phyloP scores from a whole-genome alignment of 2,113 vertebrate genomes.

The Podocnemis expansa region DNA sequence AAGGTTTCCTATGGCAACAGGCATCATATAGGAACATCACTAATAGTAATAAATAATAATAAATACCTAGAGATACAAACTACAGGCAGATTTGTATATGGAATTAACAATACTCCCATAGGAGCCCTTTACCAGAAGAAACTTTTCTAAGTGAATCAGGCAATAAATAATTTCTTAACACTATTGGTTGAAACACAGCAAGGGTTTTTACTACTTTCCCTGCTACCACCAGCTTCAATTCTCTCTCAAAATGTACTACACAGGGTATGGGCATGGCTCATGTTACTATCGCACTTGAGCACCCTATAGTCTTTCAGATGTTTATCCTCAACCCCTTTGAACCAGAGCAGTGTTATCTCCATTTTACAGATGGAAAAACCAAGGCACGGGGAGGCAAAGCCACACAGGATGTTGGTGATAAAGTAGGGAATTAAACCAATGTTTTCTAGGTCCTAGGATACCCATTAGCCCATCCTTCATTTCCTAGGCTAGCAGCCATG shows the following conservation, averaged over 20 bases:
- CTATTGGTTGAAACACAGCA: slow-evolving; percentile 10
- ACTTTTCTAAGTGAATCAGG: slow-evolving; percentile 11
- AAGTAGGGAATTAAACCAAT: accelerated
- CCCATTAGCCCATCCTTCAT: not conserved
- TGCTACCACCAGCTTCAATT: not conserved
- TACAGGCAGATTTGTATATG: not conserved
- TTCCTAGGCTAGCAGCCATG: accelerated
- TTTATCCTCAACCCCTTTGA: not conserved
- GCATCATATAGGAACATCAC: not conserved
- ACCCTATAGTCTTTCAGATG: not conserved
- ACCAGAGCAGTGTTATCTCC: too few species aligned
- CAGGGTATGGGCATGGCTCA: not conserved
- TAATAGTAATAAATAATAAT: not conserved
- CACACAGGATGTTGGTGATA: not conserved
- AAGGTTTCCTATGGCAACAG: not conserved
- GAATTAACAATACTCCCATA: not conserved
- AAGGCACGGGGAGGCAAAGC: not conserved
- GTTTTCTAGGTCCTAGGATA: accelerated
- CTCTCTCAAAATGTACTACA: not conserved
- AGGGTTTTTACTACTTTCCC: not conserved
- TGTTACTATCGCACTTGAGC: not conserved
- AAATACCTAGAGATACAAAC: not conserved
- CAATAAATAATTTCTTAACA: slow-evolving; percentile 17
- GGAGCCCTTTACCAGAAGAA: not conserved
- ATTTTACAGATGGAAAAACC: not conserved